Base-by-base conservation (phyloP, 2,888 invertebrate genomes). In the Cantharis rufa region DNA sequence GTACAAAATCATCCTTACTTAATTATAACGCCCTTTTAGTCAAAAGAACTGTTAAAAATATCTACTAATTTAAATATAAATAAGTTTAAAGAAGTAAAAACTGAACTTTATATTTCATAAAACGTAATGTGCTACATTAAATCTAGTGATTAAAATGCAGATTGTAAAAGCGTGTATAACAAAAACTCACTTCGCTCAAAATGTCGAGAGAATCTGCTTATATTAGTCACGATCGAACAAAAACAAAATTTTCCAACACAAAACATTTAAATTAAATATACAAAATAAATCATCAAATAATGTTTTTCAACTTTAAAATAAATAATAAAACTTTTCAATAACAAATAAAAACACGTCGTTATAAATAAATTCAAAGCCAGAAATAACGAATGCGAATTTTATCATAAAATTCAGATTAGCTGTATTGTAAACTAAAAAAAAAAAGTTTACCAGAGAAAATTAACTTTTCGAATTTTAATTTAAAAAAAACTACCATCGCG, bases 181-280 rank as follows among this genome's bases (percentile, higher is more conserved):
- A 71, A 71, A 32, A 71, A 71, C 32, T 66, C 71, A 71, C 71
- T 71, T 71, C 63, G 63, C 32, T 63, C 21, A 71, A 18, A 64
- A 27, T 63, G 63, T 62, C 28, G 71, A 64, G 63, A 63, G 71
- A 28, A 63, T 15, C 64, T 16, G 28, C 63, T 71, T 63, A 71
- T 63, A 64, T 71, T 63, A 32, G 64, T 63, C 63, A 64, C 24
- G 71, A 71, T 66, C 64, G 24, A 66, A 66, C 64, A 66, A 66
- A 66, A 66, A 66, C 64, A 66, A 66, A 66, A 66, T 66, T 66
- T 66, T 21, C 18, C 64, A 24, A 66, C 64, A 24, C 64, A 66
- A 66, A 66, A 21, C 64, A 66, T 66, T 18, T 24, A 66, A 66
- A 66, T 24, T 18, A 66, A 66, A 66, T 66, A 66, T 24, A 21